These are phyloP conservation scores for Xanthorhoe designata DNA, from an alignment of 2,888 invertebrate species.

Conservation along the genomic window DNA sequence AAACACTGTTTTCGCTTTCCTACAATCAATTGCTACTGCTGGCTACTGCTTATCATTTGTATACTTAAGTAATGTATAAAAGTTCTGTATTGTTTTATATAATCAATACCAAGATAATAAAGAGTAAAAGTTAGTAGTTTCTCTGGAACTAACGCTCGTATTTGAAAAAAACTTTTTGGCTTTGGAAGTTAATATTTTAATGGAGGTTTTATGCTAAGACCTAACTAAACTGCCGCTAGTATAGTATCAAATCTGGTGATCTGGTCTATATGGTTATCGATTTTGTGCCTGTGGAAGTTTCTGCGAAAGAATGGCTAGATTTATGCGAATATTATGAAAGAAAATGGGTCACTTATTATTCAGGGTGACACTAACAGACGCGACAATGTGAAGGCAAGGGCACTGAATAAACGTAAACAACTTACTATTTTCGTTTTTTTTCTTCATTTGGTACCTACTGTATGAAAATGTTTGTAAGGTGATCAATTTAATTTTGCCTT, in stretches of 20 bases:
- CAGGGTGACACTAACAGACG: background rate
- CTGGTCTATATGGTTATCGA: background rate
- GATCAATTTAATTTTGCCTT: too few species aligned
- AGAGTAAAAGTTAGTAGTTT: too few species aligned
- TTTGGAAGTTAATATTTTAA: too few species aligned
- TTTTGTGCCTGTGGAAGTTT: constrained; percentile 7
- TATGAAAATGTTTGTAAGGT: too few species aligned
- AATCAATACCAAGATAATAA: too few species aligned
- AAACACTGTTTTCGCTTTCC: background rate
- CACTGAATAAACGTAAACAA: background rate
- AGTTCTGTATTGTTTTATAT: constrained; percentile 5
- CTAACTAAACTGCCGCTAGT: too few species aligned
- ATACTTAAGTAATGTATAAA: background rate
- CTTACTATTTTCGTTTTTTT: too few species aligned
- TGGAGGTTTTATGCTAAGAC: too few species aligned
- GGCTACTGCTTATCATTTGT: constrained; percentile 1
- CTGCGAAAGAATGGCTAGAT: background rate
- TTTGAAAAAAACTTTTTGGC: too few species aligned
- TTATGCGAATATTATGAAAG: background rate
- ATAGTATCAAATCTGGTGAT: too few species aligned
- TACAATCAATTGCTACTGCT: background rate
- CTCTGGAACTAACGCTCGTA: too few species aligned
- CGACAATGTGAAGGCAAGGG: background rate
- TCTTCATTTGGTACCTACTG: too few species aligned
- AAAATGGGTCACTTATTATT: constrained; percentile 1